A percentile compares a stretch with the other conserved stretches of the same genome.
phyloP scores from a whole-genome alignment of 2,888 invertebrate species.

The Norana najaformis region DNA sequence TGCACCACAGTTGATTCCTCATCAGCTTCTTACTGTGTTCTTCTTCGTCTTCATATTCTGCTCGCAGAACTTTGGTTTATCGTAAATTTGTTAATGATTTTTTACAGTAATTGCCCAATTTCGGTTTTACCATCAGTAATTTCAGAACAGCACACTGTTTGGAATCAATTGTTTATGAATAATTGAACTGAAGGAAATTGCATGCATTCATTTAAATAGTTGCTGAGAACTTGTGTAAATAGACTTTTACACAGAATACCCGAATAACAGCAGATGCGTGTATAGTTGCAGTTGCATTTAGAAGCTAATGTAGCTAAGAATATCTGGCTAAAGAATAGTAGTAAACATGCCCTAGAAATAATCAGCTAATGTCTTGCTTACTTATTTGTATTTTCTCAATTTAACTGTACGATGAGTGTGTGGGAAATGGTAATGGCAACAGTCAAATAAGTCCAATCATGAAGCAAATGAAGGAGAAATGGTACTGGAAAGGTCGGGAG shows the following conservation, averaged over 20 bases:
- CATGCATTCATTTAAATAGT: background rate
- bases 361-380: background rate
- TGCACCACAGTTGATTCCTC: background rate
- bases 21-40: background rate
- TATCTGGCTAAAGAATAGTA: background rate
- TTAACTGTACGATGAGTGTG: background rate
- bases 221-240: background rate
- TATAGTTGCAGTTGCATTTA: background rate
- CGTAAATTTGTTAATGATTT: background rate
- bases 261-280: background rate
- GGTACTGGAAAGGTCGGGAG: background rate
- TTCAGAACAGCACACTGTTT: background rate
- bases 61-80: background rate
- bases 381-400: background rate
- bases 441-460: background rate
- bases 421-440: background rate
- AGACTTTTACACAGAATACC: background rate
- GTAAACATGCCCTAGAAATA: background rate
- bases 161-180: background rate
- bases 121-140: background rate
- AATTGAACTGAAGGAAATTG: slow-evolving; percentile 5
- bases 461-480: background rate
- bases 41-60: background rate
- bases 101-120: background rate
- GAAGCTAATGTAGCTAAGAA: background rate